These are phyloP conservation scores for Anagyrus pseudococci DNA, from an alignment of 2,888 invertebrate genomes.

Conservation along the genomic window DNA sequence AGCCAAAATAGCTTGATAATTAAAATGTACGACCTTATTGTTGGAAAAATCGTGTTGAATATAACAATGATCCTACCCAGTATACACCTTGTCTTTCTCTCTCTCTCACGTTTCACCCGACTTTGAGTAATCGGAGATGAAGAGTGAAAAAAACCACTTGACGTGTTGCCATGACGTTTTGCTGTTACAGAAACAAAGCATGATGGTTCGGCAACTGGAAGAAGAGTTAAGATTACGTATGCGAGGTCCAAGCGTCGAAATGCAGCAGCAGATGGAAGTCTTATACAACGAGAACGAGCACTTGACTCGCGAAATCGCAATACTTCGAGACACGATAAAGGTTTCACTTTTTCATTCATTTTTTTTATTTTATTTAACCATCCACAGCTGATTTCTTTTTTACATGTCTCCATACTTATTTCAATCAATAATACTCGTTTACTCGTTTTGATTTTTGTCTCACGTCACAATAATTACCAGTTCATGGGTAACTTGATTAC, in stretches of 20 bases:
- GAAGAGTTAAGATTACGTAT: conserved; percentile 88
- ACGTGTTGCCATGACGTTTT: conserved; percentile 38
- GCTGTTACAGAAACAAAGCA: conserved; percentile 87
- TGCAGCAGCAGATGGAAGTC: conserved; percentile 91
- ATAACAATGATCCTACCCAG: too few species aligned
- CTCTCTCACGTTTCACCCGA: too few species aligned
- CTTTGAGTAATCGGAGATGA: neutral
- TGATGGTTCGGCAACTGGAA: conserved; percentile 91
- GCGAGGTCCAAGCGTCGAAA: conserved; percentile 88
- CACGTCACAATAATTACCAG: too few species aligned
- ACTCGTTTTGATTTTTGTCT: neutral
- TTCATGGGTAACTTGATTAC: too few species aligned
- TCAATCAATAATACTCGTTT: neutral
- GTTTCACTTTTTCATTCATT: conserved; percentile 59
- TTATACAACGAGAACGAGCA: conserved; percentile 94
- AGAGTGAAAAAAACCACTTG: conserved; percentile 23
- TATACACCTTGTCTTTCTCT: too few species aligned
- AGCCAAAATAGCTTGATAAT: too few species aligned
- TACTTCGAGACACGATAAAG: conserved; percentile 92
- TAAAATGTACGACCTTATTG: too few species aligned
- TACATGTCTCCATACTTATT: neutral
- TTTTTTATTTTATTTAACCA: neutral
- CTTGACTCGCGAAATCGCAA: conserved; percentile 89
- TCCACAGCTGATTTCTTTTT: neutral
- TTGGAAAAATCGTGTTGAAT: too few species aligned